Evolutionary conservation across 2,113 vertebrate genomes (phyloP), one percentile per base, ranked within the genome.

Genomic region (Nettapus auritus): DNA sequence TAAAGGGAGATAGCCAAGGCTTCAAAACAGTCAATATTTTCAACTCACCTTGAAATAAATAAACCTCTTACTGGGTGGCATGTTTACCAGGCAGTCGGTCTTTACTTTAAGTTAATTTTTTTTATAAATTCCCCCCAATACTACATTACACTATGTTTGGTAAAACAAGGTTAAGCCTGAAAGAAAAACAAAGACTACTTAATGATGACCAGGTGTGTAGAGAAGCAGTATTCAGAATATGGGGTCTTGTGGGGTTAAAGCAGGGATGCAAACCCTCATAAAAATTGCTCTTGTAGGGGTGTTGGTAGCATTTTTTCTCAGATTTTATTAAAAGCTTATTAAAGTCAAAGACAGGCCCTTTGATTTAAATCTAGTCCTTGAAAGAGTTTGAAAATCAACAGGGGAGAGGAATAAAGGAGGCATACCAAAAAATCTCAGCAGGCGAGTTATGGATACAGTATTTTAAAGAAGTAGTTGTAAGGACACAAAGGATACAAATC

Each of bases 131-230:
- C n/a, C 68, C 44, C 66, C 28, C 81, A 63, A 11, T 31, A 79
- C 77, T 89, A 82, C 55, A 76, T 89, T 79, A 88, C 55, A 89
- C 77, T 28, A 50, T 62, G 86, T 90, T 96, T 90, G 66, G 59
- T 90, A 93, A 93, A 96, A 88, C 53, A 94, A 77, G 62, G 42
- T n/a, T 57, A 81, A 50, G 48, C 87, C 55, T 48, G 57, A 93
- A 96, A 87, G 74, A 82, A 96, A 96, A 96, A 92, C 77, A 95
- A 90, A 93, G 93, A 67, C 33, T 34, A 69, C n/a, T 85, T 96
- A 96, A 94, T 89, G 89, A 94, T 76, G 74, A 83, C 83, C 93
- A 97, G 94, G 96, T 96, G 93, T 26, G 23, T 76, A 79, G 69
- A 48, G 82, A 50, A 79, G 67, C 53, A 66, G 42, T 40, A 75